phyloP scores from a whole-genome alignment of 2,888 invertebrate species.

The Noctua fimbriata region DNA sequence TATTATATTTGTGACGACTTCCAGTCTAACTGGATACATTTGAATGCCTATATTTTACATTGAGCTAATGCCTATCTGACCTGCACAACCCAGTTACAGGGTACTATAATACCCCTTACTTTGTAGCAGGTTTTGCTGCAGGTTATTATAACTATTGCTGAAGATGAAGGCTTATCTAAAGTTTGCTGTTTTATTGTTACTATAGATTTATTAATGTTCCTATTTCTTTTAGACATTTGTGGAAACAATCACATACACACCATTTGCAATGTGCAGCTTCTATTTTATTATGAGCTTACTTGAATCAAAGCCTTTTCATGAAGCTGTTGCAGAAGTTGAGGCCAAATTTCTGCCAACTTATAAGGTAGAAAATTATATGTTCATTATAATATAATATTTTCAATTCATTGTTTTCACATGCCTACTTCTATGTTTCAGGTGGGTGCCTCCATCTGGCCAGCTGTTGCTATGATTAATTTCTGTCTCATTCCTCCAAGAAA shows the following conservation, averaged over 20 bases:
- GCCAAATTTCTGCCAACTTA: slow-evolving; percentile 94
- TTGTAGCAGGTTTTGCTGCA: neutral
- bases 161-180: neutral
- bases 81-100: neutral
- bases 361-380: slow-evolving; percentile 85
- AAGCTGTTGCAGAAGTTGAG: slow-evolving; percentile 92
- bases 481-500: slow-evolving; percentile 93
- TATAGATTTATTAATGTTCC: neutral
- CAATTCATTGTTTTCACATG: slow-evolving; percentile 1
- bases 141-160: neutral
- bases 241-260: slow-evolving; percentile 94
- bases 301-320: slow-evolving; percentile 92
- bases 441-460: slow-evolving; percentile 93
- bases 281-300: slow-evolving; percentile 94
- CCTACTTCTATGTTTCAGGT: slow-evolving; percentile 87
- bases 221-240: slow-evolving; percentile 91
- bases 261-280: slow-evolving; percentile 94
- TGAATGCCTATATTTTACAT: neutral
- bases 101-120: neutral
- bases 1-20: neutral
- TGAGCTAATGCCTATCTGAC: neutral
- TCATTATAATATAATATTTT: neutral
- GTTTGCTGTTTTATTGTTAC: neutral
- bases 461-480: slow-evolving; percentile 94
- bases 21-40: neutral